phyloP scores from a whole-genome alignment of 1,140 invertebrate genomes.

The Euborellia annulipes region DNA sequence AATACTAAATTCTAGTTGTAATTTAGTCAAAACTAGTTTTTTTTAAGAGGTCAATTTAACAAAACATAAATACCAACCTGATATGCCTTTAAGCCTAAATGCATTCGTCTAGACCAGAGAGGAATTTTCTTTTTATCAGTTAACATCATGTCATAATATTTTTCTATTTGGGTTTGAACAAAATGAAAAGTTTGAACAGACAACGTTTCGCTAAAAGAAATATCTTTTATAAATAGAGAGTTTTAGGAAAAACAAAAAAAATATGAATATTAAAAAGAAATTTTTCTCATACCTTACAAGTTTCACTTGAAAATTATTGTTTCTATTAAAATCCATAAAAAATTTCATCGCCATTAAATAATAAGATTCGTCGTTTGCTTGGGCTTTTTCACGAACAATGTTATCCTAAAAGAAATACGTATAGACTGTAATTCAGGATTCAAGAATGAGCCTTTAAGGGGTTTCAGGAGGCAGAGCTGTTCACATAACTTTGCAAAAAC shows the following conservation, averaged over 20 bases:
- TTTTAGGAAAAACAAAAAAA: no score
- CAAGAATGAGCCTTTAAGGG: no score
- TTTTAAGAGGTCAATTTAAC: no score
- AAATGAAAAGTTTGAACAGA: conserved; percentile 82
- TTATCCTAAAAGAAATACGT: conserved; percentile 28
- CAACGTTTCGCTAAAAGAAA: conserved; percentile 61
- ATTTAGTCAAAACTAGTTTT: no score
- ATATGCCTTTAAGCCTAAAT: conserved; percentile 58
- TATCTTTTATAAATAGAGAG: conserved; percentile 16
- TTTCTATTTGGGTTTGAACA: conserved; percentile 80
- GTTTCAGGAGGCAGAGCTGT: no score
- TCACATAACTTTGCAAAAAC: no score
- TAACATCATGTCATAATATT: conserved; percentile 72
- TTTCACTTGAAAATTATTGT: conserved; percentile 69
- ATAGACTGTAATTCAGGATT: not conserved
- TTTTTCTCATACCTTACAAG: conserved; percentile 56
- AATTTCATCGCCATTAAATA: conserved; percentile 89
- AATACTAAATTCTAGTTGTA: no score
- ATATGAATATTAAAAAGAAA: not conserved
- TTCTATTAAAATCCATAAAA: conserved; percentile 94
- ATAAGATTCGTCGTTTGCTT: conserved; percentile 75
- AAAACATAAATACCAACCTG: conserved; percentile 25
- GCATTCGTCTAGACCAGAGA: conserved; percentile 69
- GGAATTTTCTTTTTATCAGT: conserved; percentile 73
- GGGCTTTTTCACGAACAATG: conserved; percentile 39